Conservation (phyloP, 2,888 invertebrate genomes). For the Hartigia nigra region DNA sequence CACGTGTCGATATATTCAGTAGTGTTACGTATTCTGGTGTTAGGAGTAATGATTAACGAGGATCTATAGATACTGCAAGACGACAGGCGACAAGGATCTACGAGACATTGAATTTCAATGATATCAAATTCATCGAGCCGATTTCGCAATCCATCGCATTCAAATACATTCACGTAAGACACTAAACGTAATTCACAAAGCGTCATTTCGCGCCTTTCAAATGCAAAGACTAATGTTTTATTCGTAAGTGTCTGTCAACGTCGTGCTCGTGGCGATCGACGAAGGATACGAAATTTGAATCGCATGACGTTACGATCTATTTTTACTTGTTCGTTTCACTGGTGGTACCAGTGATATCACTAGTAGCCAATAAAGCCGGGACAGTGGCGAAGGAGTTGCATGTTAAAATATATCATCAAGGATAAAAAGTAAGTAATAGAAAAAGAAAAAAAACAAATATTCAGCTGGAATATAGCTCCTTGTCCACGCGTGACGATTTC, state of each 20-base stretch:
- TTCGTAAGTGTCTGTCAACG: neutral
- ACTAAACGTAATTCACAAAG: neutral
- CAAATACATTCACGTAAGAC: neutral
- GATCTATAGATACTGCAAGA: neutral
- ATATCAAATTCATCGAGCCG: neutral
- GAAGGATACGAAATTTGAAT: constrained; percentile 1
- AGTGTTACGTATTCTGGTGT: neutral
- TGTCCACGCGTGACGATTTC: neutral
- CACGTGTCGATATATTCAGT: neutral
- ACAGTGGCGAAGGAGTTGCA: neutral
- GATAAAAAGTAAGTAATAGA: neutral
- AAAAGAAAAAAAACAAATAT: no score
- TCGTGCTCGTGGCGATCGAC: neutral
- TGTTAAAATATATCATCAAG: neutral
- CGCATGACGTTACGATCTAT: neutral
- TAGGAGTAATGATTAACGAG: neutral
- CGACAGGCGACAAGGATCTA: constrained; percentile 37
- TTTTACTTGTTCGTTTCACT: neutral
- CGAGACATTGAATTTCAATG: constrained; percentile 29
- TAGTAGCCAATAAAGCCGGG: neutral
- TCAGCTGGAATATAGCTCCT: no score
- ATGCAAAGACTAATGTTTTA: neutral
- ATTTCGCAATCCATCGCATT: neutral
- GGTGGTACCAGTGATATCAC: neutral
- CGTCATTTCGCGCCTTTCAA: neutral